phyloP scores from a whole-genome alignment of 23 tunicate genomes.

The Halocynthia aurantium region DNA sequence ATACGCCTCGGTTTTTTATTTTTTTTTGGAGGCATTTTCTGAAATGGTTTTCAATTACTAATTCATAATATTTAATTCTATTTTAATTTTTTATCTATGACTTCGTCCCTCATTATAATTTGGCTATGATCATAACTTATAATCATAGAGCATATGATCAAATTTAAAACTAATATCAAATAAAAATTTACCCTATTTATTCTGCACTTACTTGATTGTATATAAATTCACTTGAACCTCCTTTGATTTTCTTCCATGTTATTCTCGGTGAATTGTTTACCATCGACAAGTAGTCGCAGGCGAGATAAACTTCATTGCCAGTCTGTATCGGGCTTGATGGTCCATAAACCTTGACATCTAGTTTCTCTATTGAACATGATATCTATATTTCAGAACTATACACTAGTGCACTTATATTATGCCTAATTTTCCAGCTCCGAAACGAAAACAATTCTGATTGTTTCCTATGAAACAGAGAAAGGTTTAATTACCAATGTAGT shows the following conservation, averaged over 20 bases:
- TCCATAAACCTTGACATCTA: constrained; percentile 3
- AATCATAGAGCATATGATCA: background rate
- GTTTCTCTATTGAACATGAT: no score
- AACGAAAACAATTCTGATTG: no score
- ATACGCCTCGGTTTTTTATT: no score
- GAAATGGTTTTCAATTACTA: background rate
- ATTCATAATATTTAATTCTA: no score
- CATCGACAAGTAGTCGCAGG: background rate
- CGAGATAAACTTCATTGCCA: background rate
- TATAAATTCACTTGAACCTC: background rate
- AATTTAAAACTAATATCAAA: background rate
- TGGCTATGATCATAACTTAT: background rate
- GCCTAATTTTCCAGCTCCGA: no score
- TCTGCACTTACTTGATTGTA: background rate
- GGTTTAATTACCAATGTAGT: no score
- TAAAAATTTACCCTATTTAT: background rate
- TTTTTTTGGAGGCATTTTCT: background rate
- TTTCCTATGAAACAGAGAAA: no score
- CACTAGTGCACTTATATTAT: no score
- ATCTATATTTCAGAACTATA: no score
- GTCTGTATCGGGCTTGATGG: background rate
- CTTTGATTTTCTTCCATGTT: constrained; percentile 1
- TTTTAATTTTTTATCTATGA: background rate
- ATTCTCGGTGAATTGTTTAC: background rate
- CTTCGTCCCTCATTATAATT: background rate